Base-by-base conservation (phyloP, 2,113 vertebrate genomes). In the Fregetta grallaria region DNA sequence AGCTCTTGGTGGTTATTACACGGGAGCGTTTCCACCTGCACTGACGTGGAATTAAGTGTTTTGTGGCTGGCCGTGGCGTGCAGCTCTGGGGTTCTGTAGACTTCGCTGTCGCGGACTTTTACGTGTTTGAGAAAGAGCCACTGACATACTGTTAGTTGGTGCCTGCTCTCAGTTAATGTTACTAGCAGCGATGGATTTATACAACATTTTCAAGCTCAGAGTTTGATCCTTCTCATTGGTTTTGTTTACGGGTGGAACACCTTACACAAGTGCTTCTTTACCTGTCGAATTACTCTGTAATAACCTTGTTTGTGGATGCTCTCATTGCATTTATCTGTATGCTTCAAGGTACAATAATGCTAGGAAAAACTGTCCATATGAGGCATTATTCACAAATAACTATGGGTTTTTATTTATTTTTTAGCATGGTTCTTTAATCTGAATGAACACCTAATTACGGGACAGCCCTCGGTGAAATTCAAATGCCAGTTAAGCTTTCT, bases 71-170 rank as follows among this genome's bases (percentile, higher is more conserved):
- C 47, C 2, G 1, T 62, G 56, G 16, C 0, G 2, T 38, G 30
- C 25, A 18, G 68, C 38, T 59, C 42, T 42, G 55, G 13, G 23
- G 3, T 38, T 77, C 56, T 47, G 11, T 26, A 8, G 38, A 50
- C 34, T 76, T 85, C 30, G 3, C 30, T 6, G 45, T 61, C 5
- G 6, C 6, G 16, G 65, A 40, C 34, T 4, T 21, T 42, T 3
- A 7, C 0, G 1, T 6, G 1, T 49, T 23, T 0, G 6, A 44
- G 49, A 44, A 90, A 25, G 23, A 66, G 45, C 14, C 2, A 1
- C 9, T n/a, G 55, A 22, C 7, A 0, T 5, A 2, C 10, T 59
- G 19, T 12, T 14, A 12, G 10, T 9, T 63, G 56, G 5, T 84
- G 29, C 44, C 47, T 40, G 18, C 7, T 34, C 45, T 93, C 70